Base-by-base conservation (phyloP, 2,888 invertebrate genomes). In the Drosophila diplacantha region DNA sequence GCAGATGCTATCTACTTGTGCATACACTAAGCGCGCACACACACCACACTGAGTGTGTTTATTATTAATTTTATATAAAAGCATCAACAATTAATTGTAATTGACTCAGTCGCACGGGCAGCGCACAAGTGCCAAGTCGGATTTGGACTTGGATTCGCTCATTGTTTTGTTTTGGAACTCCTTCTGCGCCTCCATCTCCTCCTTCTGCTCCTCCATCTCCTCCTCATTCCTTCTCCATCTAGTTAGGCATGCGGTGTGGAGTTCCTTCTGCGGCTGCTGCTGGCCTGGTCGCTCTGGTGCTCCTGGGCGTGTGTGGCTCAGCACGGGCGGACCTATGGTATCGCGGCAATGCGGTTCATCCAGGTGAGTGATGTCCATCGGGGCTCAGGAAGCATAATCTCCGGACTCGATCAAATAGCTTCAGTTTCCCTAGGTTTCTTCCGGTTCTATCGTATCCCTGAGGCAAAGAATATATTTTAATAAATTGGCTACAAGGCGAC, bases 41-140 rank as follows among this genome's bases (percentile, higher is more conserved):
- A 60, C 41, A 51, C 12, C 34, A 24, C 14, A 55, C 49, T 55
- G 8, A 2, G 41, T 24, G 49, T 66, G 72, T 73, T 74, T 71
- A 81, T 79, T 81, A 83, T 81, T 81, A 82, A 80, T 83, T 82
- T 82, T 79, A 85, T 85, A 86, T 86, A 85, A 82, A 85, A 85
- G 86, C 80, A 85, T 85, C 84, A 85, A 84, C 75, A 85, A 83
- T 81, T 85, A 85, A 84, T 85, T 85, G 73, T 72, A 81, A 74
- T 76, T 75, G 74, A 74, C 75, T 83, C 85, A 85, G 86, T 85
- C 82, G 83, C 72, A 72, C 74, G 69, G 72, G 69, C 65, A 75
- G 67, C 73, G 73, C 60, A 54, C 67, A 57, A 65, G 60, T 59
- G 60, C 55, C 61, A 75, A 80, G 74, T 72, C 67, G 63, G 35